Conservation (phyloP, 2,888 invertebrate genomes). For the Dastarcus helophoroides region DNA sequence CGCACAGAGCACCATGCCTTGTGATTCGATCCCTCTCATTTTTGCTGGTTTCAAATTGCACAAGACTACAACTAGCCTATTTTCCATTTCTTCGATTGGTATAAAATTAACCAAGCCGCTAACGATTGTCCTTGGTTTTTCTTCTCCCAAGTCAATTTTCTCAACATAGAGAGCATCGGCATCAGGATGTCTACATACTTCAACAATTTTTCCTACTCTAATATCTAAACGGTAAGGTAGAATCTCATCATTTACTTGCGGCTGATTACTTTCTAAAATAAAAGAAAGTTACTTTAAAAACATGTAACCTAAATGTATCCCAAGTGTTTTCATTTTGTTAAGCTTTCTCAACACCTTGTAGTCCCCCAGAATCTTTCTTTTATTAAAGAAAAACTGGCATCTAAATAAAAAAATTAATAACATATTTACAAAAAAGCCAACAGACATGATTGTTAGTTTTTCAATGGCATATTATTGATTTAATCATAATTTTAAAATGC, state of each 20-base stretch:
- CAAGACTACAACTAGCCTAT: slow-evolving; percentile 81
- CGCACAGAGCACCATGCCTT: slow-evolving; percentile 90
- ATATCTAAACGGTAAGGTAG: slow-evolving; percentile 73
- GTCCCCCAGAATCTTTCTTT: no score
- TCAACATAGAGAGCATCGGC: slow-evolving; percentile 88
- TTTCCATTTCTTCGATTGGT: slow-evolving; percentile 78
- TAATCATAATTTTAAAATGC: no score
- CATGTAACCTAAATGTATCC: no score
- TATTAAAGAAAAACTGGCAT: no score
- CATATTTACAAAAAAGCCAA: no score
- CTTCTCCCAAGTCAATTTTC: slow-evolving; percentile 81
- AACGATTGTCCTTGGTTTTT: slow-evolving; percentile 55
- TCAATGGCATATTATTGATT: no score
- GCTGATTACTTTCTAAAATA: slow-evolving; percentile 7
- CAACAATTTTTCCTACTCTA: slow-evolving; percentile 74
- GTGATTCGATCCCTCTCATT: slow-evolving; percentile 84
- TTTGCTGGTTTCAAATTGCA: slow-evolving; percentile 96
- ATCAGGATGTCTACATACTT: slow-evolving; percentile 79
- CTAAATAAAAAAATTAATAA: no score
- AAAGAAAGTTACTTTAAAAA: no score
- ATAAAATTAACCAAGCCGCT: slow-evolving; percentile 91
- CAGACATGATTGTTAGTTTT: no score
- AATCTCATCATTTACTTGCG: slow-evolving; percentile 43
- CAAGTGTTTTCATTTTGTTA: no score
- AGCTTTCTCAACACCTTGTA: no score